A percentile compares a stretch with the other conserved stretches of the same genome.
Evolutionary conservation across 2,113 vertebrate species (phyloP).

Genomic region (Aphyosemion australe): DNA sequence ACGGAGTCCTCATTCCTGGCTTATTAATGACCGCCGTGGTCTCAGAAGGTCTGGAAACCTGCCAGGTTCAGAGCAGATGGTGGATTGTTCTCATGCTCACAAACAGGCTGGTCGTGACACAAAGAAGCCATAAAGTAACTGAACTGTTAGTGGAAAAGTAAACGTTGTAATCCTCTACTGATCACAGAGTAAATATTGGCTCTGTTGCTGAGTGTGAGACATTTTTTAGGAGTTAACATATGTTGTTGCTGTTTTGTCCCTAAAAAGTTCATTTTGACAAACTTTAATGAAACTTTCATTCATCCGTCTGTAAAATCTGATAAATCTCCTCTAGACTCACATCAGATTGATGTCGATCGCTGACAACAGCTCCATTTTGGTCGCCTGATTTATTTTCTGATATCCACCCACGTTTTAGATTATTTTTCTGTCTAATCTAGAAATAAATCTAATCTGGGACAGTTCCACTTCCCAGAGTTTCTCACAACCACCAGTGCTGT

Average conservation of each 20-base stretch:
- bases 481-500: too few relatives aligned
- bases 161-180: constrained; percentile 24
- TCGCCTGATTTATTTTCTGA: constrained; percentile 7
- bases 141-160: constrained; percentile 18
- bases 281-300: neutral
- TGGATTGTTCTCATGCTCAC: constrained; percentile 28
- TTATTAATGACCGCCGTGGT: neutral
- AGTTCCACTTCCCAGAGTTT: too few relatives aligned
- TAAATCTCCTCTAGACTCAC: neutral
- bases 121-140: constrained; percentile 27
- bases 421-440: neutral
- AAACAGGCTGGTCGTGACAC: constrained; percentile 17
- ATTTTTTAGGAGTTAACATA: constrained; percentile 5
- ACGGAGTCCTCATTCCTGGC: neutral
- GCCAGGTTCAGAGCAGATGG: constrained; percentile 30
- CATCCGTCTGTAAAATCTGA: constrained; percentile 2
- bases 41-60: neutral
- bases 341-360: neutral
- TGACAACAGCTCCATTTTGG: neutral
- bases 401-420: neutral
- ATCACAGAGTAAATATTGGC: constrained; percentile 51
- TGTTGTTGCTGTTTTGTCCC: too few relatives aligned
- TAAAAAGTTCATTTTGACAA: neutral
- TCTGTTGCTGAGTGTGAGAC: constrained; percentile 7
- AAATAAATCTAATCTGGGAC: neutral